Evolutionary conservation across 2,888 invertebrate species (phyloP), one percentile per base, ranked within the genome.

Genomic region (Hemicrepidius hirtus): DNA sequence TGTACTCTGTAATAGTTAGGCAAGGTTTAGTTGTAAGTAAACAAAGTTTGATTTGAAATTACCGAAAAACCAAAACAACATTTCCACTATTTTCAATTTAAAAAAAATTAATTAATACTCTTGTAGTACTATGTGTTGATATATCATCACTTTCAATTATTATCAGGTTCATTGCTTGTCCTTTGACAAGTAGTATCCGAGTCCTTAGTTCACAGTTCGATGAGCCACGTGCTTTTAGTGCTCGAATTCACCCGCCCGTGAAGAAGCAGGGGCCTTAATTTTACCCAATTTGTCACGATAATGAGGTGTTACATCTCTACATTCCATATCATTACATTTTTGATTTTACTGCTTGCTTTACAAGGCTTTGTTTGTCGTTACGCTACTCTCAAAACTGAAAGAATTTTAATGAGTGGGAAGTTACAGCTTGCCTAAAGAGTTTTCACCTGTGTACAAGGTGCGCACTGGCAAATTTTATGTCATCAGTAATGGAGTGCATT

Each of bases 201-300:
- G 59, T 40, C 68, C 55, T 70, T 63, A 35, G 57, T 71, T 64
- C 40, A 66, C 59, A 66, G 59, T 59, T 60, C 59, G 65, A 60
- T 66, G 66, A 66, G 71, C 66, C 71, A 71, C 71, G 71, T 71
- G 71, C 55, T 64, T 63, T 62, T 50, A 32, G 53, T 57, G 20
- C 24, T 40, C 16, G 55, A n/a, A 35, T 40, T 13, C 20, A 70
- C 44, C 32, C 24, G 57, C 6, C 32, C 41, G 46, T 53, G 68
- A 59, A 68, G 18, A 12, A 60, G 62, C 41, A 41, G 55, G 44
- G 35, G 35, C 41, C 60, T 40, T 68, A 60, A 68, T 68, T 59
- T 68, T 59, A 32, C 13, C 24, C 65, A 68, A 68, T 59, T 68
- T 68, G 60, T 60, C 49, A 35, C 13, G 16, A 68, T 68, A 68